Percentiles rank a stretch among this genome's conserved stretches.
phyloP scores from a whole-genome alignment of 2,888 invertebrate genomes.

The Nemotelus pantherinus region DNA sequence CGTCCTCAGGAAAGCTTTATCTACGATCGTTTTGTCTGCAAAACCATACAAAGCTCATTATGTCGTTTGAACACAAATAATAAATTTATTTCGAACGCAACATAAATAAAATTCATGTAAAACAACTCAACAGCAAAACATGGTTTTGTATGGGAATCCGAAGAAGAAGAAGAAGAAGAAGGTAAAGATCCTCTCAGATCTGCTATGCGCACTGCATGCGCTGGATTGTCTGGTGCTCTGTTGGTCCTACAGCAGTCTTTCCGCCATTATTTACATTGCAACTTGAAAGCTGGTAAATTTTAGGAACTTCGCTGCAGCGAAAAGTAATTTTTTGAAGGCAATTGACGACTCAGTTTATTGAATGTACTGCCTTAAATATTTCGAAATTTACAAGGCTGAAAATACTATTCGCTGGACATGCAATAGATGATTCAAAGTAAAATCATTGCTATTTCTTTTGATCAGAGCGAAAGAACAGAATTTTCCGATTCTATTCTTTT shows the following conservation, averaged over 20 bases:
- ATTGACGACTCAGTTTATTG: too few relatives aligned
- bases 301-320: too few relatives aligned
- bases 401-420: too few relatives aligned
- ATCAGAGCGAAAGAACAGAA: too few relatives aligned
- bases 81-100: conserved; percentile 51
- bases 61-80: conserved; percentile 52
- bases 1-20: too few relatives aligned
- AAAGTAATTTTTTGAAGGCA: too few relatives aligned
- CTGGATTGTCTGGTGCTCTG: not conserved
- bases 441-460: too few relatives aligned
- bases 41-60: conserved; percentile 47
- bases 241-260: conserved; percentile 2
- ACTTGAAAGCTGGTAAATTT: too few relatives aligned
- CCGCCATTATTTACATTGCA: not conserved
- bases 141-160: not conserved
- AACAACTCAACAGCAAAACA: conserved; percentile 48
- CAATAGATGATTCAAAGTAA: too few relatives aligned
- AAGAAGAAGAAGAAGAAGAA: not conserved
- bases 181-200: not conserved
- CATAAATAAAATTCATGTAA: conserved; percentile 51
- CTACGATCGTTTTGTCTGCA: not conserved
- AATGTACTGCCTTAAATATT: too few relatives aligned
- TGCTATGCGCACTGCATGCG: not conserved
- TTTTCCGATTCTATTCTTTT: too few relatives aligned
- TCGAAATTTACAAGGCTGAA: too few relatives aligned